A percentile compares a stretch with the other conserved stretches of the same genome.
phyloP scores from a whole-genome alignment of 2,797 vertebrate species.

The Limnodromus scolopaceus region DNA sequence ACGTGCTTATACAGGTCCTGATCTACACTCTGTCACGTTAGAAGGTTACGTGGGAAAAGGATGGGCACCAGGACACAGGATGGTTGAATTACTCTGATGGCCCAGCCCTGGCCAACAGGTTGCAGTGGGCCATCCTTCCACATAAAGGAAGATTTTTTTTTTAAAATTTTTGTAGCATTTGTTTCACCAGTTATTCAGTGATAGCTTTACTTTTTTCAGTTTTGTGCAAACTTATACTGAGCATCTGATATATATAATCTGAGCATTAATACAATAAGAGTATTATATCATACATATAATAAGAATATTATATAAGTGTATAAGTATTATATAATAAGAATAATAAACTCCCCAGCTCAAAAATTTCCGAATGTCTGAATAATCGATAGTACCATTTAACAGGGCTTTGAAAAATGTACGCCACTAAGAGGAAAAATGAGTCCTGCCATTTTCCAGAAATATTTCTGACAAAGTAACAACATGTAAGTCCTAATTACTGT shows the following conservation, averaged over 20 bases:
- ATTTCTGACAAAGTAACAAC: background rate
- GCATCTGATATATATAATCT: too few relatives aligned
- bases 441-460: background rate
- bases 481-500: background rate
- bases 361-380: background rate
- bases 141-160: background rate
- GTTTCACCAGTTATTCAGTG: background rate
- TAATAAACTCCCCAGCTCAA: background rate
- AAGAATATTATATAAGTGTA: background rate
- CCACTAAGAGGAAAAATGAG: background rate
- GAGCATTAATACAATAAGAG: too few relatives aligned
- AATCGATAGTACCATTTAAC: background rate
- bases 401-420: background rate
- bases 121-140: background rate
- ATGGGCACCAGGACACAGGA: accelerated
- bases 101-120: background rate
- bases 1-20: background rate
- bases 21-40: background rate
- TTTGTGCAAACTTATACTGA: background rate
- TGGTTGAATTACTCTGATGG: background rate
- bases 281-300: background rate
- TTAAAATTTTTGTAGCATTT: background rate
- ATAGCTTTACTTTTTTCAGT: background rate
- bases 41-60: background rate
- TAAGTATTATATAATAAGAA: background rate